These are phyloP conservation scores for Xestia c-nigrum DNA, from an alignment of 2,888 invertebrate species.

Conservation along the genomic window DNA sequence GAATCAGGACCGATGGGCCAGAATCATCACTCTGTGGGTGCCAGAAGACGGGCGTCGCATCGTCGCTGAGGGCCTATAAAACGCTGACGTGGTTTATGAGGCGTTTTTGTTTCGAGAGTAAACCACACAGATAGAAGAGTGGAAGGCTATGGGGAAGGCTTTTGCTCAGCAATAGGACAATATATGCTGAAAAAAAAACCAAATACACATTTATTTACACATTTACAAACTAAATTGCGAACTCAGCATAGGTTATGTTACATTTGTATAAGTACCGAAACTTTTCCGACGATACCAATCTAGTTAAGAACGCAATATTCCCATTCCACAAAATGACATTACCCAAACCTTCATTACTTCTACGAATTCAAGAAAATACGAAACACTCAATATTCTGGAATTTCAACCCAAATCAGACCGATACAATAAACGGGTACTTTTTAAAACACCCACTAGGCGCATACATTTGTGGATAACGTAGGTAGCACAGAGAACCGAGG, in stretches of 20 bases:
- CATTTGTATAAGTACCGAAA: background rate
- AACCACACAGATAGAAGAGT: no score
- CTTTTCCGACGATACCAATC: background rate
- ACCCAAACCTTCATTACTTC: constrained; percentile 28
- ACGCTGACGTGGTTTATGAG: no score
- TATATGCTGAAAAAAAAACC: no score
- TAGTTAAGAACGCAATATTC: constrained; percentile 1
- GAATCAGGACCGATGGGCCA: no score
- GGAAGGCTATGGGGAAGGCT: no score
- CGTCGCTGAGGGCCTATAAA: no score
- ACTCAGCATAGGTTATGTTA: background rate
- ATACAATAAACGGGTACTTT: constrained; percentile 42
- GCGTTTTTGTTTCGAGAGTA: no score
- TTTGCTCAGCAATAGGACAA: no score
- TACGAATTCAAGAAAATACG: constrained; percentile 2
- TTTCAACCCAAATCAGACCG: constrained; percentile 45
- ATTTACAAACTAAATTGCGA: background rate
- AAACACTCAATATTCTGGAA: constrained; percentile 28
- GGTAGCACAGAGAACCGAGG: constrained; percentile 40
- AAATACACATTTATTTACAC: background rate
- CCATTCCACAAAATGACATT: constrained; percentile 23
- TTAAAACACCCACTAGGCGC: constrained; percentile 46
- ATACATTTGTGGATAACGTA: constrained; percentile 53
- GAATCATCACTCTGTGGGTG: no score
- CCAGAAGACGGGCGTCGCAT: no score